These are phyloP conservation scores for Coreius guichenoti DNA, from an alignment of 2,797 vertebrate genomes.

Conservation along the genomic window DNA sequence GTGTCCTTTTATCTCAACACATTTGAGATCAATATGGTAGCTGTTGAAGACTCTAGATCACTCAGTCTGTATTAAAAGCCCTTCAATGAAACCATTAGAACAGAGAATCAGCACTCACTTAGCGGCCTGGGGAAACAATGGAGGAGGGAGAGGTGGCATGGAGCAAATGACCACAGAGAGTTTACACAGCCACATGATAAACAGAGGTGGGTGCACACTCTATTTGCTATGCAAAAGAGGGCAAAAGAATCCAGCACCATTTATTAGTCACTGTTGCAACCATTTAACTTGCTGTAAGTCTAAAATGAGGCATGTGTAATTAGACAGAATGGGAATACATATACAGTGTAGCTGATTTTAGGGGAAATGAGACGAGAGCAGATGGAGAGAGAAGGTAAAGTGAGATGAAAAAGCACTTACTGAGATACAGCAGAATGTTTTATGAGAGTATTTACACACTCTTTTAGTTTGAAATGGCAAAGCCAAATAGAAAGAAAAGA, in stretches of 20 bases:
- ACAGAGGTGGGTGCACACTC: background rate
- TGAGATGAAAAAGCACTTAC: constrained; percentile 21
- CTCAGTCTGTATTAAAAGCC: constrained; percentile 51
- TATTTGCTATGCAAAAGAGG: background rate
- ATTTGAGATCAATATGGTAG: constrained; percentile 36
- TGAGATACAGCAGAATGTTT: background rate
- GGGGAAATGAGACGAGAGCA: constrained; percentile 10
- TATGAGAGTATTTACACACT: constrained; percentile 6
- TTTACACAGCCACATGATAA: background rate
- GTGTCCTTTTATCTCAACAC: constrained; percentile 40
- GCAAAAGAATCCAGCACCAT: background rate
- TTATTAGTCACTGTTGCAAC: constrained; percentile 7
- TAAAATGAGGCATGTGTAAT: constrained; percentile 9
- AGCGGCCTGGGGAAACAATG: background rate
- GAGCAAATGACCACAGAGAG: background rate
- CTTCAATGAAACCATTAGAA: constrained; percentile 33
- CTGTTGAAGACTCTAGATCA: constrained; percentile 38
- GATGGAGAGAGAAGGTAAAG: constrained; percentile 16
- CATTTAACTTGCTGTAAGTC: background rate
- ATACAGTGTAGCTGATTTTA: constrained; percentile 20
- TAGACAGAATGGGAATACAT: background rate
- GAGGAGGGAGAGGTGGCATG: background rate
- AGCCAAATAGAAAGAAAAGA: constrained; percentile 17
- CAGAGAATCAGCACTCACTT: constrained; percentile 28
- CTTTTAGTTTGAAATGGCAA: background rate